A percentile compares a stretch with the other conserved stretches of the same genome.
Conservation (phyloP, 2,888 invertebrate genomes). For the Rugalucina vietnamica region DNA sequence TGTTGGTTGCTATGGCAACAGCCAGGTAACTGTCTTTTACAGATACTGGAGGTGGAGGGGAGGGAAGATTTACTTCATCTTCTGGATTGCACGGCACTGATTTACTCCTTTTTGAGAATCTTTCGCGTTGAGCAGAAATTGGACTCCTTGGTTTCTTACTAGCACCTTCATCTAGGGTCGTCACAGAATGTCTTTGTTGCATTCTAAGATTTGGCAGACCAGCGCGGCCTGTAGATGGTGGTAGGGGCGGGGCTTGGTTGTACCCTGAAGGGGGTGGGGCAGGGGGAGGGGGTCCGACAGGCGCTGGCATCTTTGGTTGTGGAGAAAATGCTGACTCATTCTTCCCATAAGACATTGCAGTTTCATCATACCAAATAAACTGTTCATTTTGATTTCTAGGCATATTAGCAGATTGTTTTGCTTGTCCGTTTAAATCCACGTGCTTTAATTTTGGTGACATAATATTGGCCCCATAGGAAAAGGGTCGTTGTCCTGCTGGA, state of each 20-base stretch:
- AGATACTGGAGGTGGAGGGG: slow-evolving; percentile 64
- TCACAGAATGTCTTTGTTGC: slow-evolving; percentile 54
- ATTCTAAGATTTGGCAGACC: slow-evolving; percentile 6
- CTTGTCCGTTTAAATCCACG: slow-evolving; percentile 44
- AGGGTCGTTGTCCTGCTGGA: slow-evolving; percentile 59
- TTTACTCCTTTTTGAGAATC: slow-evolving; percentile 52
- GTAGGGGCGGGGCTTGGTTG: slow-evolving; percentile 44
- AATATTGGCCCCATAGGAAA: slow-evolving; percentile 65
- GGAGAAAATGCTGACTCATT: slow-evolving; percentile 57
- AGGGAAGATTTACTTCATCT: slow-evolving; percentile 55
- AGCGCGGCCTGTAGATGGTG: slow-evolving; percentile 1
- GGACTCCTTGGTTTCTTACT: slow-evolving; percentile 34
- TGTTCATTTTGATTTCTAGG: slow-evolving; percentile 1
- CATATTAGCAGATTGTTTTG: slow-evolving; percentile 16
- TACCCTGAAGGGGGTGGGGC: slow-evolving; percentile 54
- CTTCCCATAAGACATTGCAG: slow-evolving; percentile 56
- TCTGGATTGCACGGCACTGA: slow-evolving; percentile 54
- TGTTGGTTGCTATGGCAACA: slow-evolving; percentile 41
- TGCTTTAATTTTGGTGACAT: slow-evolving; percentile 54
- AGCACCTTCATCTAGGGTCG: slow-evolving; percentile 26
- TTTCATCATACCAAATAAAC: slow-evolving; percentile 38
- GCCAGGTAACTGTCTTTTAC: slow-evolving; percentile 61
- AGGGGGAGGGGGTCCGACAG: slow-evolving; percentile 58
- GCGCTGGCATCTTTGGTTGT: slow-evolving; percentile 34
- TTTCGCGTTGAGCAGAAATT: slow-evolving; percentile 25